Evolutionary conservation across 53 echinoderm and acorn worm genomes (phyloP).

Genomic region (Patiria pectinifera): DNA sequence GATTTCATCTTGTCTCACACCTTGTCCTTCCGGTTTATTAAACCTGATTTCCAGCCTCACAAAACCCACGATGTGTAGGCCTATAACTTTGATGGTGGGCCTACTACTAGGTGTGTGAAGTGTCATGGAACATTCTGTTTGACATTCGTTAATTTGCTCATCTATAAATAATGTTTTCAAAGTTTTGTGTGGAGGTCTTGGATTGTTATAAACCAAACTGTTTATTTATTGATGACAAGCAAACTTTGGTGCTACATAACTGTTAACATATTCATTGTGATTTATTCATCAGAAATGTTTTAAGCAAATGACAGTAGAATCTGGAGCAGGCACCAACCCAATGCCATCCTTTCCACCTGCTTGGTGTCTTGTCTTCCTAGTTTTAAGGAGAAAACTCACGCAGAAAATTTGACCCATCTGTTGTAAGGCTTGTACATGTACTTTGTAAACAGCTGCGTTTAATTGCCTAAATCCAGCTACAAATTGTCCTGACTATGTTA

Average conservation of each 20-base stretch:
- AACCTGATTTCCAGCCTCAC: background rate
- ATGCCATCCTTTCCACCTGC: too few relatives aligned
- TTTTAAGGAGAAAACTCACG: too few relatives aligned
- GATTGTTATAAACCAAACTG: too few relatives aligned
- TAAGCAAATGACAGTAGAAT: too few relatives aligned
- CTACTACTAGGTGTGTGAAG: background rate
- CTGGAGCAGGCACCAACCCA: too few relatives aligned
- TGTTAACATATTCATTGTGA: too few relatives aligned
- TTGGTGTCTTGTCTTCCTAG: too few relatives aligned
- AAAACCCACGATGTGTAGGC: background rate
- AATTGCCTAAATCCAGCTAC: background rate
- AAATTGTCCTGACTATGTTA: background rate
- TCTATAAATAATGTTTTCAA: background rate
- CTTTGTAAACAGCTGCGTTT: background rate
- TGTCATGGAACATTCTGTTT: background rate
- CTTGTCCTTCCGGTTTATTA: background rate
- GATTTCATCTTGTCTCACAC: slow-evolving; percentile 6
- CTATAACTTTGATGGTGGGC: background rate
- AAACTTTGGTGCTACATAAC: too few relatives aligned
- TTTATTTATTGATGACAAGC: too few relatives aligned
- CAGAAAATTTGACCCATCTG: too few relatives aligned
- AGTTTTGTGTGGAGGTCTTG: too few relatives aligned
- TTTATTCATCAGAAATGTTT: too few relatives aligned
- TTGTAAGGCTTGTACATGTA: background rate
- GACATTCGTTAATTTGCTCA: background rate